Evolutionary conservation across 2,797 vertebrate species (phyloP).

Genomic region (Malurus leucopterus): DNA sequence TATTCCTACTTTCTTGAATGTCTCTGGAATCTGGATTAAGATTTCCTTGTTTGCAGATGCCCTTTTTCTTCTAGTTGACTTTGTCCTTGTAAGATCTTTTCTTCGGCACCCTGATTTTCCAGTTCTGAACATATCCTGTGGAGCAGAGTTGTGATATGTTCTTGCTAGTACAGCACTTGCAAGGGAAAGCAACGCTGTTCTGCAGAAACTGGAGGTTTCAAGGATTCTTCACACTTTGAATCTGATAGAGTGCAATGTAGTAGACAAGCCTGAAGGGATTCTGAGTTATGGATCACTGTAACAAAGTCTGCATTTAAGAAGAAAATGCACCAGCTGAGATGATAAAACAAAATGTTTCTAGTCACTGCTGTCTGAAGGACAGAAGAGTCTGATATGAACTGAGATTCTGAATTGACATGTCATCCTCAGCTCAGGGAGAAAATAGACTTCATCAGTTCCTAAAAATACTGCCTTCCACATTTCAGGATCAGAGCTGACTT

Average conservation of each 20-base stretch:
- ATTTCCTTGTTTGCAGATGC: background rate
- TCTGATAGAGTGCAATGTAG: constrained; percentile 35
- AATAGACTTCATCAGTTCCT: constrained; percentile 6
- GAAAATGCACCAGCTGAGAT: constrained; percentile 18
- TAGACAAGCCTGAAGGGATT: constrained; percentile 60
- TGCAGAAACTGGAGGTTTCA: constrained; percentile 30
- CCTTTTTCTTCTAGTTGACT: background rate
- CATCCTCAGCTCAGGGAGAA: constrained; percentile 2
- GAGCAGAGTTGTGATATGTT: background rate
- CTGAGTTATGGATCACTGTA: constrained; percentile 40
- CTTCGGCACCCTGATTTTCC: background rate
- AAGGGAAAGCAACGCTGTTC: constrained; percentile 6
- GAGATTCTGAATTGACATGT: constrained; percentile 19
- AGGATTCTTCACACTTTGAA: constrained; percentile 48
- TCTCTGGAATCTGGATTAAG: background rate
- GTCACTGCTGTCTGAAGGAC: constrained; percentile 36
- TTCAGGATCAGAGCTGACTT: constrained; percentile 14
- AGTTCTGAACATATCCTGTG: background rate
- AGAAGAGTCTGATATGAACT: constrained; percentile 18
- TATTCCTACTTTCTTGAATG: background rate
- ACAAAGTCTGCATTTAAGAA: constrained; percentile 51
- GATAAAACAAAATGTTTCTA: constrained; percentile 51
- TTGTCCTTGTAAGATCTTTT: background rate
- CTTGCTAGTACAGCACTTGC: background rate
- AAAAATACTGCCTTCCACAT: constrained; percentile 7